A percentile compares a stretch with the other conserved stretches of the same genome.
Evolutionary conservation across 92 coral and sea anemone genomes (phyloP).

Genomic region (Palythoa grandiflora): DNA sequence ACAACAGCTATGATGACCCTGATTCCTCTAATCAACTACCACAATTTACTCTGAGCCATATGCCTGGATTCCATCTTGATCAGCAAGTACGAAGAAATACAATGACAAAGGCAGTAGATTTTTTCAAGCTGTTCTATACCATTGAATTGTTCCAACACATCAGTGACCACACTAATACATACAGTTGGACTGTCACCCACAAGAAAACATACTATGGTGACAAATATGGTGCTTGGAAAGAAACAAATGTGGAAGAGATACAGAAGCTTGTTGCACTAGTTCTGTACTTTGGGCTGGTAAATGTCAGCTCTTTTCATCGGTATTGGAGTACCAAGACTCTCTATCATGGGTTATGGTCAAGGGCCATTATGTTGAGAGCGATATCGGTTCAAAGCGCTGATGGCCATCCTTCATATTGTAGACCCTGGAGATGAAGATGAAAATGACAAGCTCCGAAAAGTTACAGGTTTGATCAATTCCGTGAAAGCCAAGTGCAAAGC

Average conservation of each 20-base stretch:
- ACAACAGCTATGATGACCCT: constrained; percentile 8
- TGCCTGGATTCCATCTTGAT: background rate
- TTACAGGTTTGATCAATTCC: constrained; percentile 41
- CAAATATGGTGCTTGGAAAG: constrained; percentile 66
- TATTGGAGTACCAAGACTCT: constrained; percentile 77
- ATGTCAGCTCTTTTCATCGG: constrained; percentile 54
- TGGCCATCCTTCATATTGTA: constrained; percentile 75
- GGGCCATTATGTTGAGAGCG: constrained; percentile 50
- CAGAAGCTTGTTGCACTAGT: constrained; percentile 60
- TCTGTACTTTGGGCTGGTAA: constrained; percentile 74
- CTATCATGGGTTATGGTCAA: constrained; percentile 82
- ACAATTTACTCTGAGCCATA: background rate
- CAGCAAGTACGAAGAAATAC: background rate
- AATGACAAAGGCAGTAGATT: background rate
- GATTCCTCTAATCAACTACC: background rate
- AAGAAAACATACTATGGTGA: constrained; percentile 58
- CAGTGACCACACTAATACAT: too few species aligned
- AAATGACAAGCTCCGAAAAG: constrained; percentile 66
- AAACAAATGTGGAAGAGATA: constrained; percentile 61
- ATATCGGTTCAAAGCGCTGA: constrained; percentile 56
- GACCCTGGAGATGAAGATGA: constrained; percentile 71
- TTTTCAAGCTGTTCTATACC: too few species aligned
- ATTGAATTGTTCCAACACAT: too few species aligned
- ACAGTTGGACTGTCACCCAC: too few species aligned
- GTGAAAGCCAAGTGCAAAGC: constrained; percentile 60